Base-by-base conservation (phyloP, 2,888 invertebrate species). In the Protonemura montana region DNA sequence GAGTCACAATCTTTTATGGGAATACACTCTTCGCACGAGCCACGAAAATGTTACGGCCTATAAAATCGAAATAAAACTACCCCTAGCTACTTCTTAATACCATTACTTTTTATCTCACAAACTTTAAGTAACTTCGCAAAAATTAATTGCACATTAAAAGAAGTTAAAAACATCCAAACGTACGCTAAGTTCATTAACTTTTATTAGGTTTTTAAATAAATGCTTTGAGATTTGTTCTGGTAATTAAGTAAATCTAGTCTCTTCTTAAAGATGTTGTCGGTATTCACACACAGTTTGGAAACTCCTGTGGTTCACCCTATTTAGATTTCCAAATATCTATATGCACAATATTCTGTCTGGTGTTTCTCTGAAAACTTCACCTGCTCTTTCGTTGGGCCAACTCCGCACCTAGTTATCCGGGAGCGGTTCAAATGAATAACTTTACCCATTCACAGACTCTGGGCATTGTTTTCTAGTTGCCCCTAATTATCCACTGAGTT, bases 361-460 rank as follows among this genome's bases (percentile, higher is more conserved):
- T 21, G 59, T 59, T 59, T 21, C 16, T 59, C 59, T 10, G 59
- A 0, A 81, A 81, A 81, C 81, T 81, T 81, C 81, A 81, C 81
- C 81, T 81, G 30, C 3, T 81, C 28, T 81, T 29, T 78, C 10
- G 78, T 28, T 2, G 81, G n/a, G 21, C 81, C 2, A 30, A 81
- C 28, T 29, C n/a, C 81, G n/a, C n/a, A n/a, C n/a, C n/a, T 28
- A 81, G 29, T 81, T 81, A 81, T 81, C 16, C 28, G 16, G 27
- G 30, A 28, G 30, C 29, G 29, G 27, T 28, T 81, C 10, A 28
- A 81, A 81, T 81, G 81, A 81, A 81, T 81, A 81, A 81, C 81
- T 81, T 81, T 81, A 81, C 21, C 81, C 81, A 81, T 81, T 81
- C 81, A 81, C 16, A 30, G 30, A 81, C 28, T 81, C 81, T n/a